phyloP scores from a whole-genome alignment of 2,113 vertebrate species.

The Butorides virescens region DNA sequence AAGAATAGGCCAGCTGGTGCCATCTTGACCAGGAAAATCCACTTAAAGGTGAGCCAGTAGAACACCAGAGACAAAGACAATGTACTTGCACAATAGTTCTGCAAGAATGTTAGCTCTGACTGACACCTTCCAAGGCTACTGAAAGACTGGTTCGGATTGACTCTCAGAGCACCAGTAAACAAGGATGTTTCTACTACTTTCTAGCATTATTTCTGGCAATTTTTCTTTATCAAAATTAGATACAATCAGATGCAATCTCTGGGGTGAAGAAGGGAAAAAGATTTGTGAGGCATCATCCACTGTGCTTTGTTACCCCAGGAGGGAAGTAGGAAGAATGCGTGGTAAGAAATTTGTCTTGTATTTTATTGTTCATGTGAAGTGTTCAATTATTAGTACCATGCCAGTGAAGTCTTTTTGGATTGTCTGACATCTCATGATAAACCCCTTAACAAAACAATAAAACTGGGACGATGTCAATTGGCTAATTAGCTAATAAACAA shows the following conservation, averaged over 20 bases:
- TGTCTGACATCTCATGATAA: conserved; percentile 6
- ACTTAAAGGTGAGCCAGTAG: not conserved
- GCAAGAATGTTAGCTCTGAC: not conserved
- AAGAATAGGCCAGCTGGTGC: not conserved
- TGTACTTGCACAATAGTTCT: not conserved
- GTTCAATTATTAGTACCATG: not conserved
- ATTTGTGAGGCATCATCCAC: not conserved
- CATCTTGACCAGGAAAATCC: not conserved
- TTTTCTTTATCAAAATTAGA: not conserved
- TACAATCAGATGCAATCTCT: not conserved
- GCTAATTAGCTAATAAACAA: conserved; percentile 14
- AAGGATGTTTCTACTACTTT: not conserved
- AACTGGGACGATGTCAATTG: not conserved
- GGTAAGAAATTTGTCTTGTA: not conserved
- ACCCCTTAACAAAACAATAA: not conserved
- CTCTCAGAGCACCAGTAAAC: not conserved
- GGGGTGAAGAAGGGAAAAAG: not conserved
- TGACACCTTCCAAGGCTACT: not conserved
- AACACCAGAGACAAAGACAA: not conserved
- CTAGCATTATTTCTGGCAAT: not conserved
- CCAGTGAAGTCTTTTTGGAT: not conserved
- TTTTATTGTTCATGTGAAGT: not conserved
- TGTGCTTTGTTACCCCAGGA: not conserved
- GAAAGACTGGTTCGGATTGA: not conserved
- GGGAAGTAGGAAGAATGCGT: not conserved